A percentile compares a stretch with the other conserved stretches of the same genome.
These are phyloP conservation scores for Orgyia antiqua DNA, from an alignment of 2,888 invertebrate genomes.

Conservation along the genomic window DNA sequence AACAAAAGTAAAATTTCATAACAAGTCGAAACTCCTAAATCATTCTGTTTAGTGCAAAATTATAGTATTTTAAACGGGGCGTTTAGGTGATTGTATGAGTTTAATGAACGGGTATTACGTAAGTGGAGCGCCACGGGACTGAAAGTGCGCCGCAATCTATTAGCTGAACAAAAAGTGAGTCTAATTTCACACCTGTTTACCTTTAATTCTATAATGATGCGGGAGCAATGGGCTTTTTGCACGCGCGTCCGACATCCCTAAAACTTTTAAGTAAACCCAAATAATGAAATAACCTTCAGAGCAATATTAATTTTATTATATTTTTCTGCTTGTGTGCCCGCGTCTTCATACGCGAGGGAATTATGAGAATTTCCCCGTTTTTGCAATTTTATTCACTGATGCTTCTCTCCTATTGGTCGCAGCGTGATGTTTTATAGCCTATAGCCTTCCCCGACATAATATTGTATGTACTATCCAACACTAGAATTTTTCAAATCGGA, in stretches of 20 bases:
- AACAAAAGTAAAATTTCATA: constrained; percentile 74
- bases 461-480: too few relatives aligned
- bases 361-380: too few relatives aligned
- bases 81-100: constrained; percentile 66
- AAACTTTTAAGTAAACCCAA: too few relatives aligned
- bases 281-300: too few relatives aligned
- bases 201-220: constrained; percentile 68
- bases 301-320: too few relatives aligned
- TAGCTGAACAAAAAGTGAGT: constrained; percentile 65
- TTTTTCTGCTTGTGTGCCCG: too few relatives aligned
- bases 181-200: constrained; percentile 77
- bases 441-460: too few relatives aligned
- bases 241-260: constrained; percentile 37
- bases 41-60: constrained; percentile 75
- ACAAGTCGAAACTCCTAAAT: constrained; percentile 70
- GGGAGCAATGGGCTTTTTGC: constrained; percentile 58
- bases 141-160: constrained; percentile 66
- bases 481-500: too few relatives aligned
- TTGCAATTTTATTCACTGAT: too few relatives aligned
- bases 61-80: constrained; percentile 69
- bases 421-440: too few relatives aligned
- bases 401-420: too few relatives aligned
- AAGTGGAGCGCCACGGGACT: constrained; percentile 54
- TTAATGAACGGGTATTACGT: constrained; percentile 61
- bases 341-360: too few relatives aligned